Base-by-base conservation (phyloP, 1,140 invertebrate species). In the Drosophila bifasciata region DNA sequence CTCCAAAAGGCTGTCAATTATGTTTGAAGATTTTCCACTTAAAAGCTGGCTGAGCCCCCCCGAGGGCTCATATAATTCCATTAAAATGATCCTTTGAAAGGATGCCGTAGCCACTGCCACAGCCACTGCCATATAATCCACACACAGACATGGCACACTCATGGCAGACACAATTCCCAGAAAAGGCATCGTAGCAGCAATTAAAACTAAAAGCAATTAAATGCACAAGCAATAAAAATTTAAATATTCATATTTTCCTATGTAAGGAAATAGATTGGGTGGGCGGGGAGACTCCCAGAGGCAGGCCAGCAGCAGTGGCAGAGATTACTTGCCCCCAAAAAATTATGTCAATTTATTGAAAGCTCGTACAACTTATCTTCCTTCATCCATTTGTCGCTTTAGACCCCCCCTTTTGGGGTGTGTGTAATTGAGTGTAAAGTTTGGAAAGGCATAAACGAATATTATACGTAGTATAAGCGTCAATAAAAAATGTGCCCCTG, bases 131-230 rank as follows among this genome's bases (percentile, higher is more conserved):
- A n/a, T 11, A 56, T 57, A 45, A 56, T 56, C 60, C 41, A 32
- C 28, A 13, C 48, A 32, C 23, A 25, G 19, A 19, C 9, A 11
- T 46, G 16, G 16, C 19, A 51, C 25, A 62, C 32, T 25, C 4
- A 11, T 5, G 8, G 25, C 11, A 17, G 15, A 39, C 17, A 23
- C 41, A 72, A 49, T 46, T 2, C 60, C 17, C 40, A 21, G n/a
- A 50, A 60, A 46, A 60, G 51, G 32, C 52, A 19, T 32, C 45
- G 56, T 77, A 40, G 61, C 44, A 68, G 68, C 81, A 81, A 84
- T 84, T 84, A 75, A 85, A 36, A 75, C 57, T 70, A 57, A 81
- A 76, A 85, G 72, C 80, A 86, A 80, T 85, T 77, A 80, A 76
- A 48, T 52, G 68, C 57, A 67, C 61, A 55, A 23, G 63, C 73